Percentiles rank a stretch among this genome's conserved stretches.
phyloP scores from a whole-genome alignment of 2,888 invertebrate species.

The Heliconius erato region DNA sequence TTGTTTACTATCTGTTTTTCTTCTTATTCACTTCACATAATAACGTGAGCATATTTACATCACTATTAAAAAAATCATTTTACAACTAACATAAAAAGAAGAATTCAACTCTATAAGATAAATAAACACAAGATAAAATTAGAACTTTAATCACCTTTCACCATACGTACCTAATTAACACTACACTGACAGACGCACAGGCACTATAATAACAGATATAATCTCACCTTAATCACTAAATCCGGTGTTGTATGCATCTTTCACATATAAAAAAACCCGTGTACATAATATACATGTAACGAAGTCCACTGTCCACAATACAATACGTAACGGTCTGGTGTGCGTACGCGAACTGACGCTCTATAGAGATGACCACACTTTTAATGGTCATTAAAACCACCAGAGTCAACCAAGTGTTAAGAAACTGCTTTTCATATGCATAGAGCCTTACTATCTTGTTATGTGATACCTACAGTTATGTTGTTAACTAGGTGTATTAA shows the following conservation, averaged over 20 bases:
- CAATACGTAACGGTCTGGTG: constrained; percentile 40
- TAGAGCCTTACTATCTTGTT: constrained; percentile 47
- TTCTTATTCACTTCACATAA: neutral
- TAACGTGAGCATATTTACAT: neutral
- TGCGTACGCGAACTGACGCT: constrained; percentile 47
- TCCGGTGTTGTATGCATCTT: constrained; percentile 43
- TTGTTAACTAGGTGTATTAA: constrained; percentile 24
- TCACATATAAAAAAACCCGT: neutral
- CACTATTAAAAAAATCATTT: neutral
- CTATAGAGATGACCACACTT: constrained; percentile 45
- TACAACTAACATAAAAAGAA: neutral
- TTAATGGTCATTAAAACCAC: constrained; percentile 61
- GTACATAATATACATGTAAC: neutral
- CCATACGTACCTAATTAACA: neutral
- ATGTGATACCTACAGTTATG: constrained; percentile 45
- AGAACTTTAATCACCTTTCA: neutral
- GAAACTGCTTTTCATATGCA: constrained; percentile 50
- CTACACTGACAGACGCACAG: neutral
- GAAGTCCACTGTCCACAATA: constrained; percentile 30
- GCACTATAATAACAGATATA: neutral
- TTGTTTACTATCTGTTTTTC: neutral
- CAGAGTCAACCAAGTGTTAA: constrained; percentile 52
- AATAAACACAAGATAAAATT: neutral
- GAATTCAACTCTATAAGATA: neutral
- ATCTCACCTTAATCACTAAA: constrained; percentile 47